Base-by-base conservation (phyloP, 2,888 invertebrate species). In the Clivina fossor region DNA sequence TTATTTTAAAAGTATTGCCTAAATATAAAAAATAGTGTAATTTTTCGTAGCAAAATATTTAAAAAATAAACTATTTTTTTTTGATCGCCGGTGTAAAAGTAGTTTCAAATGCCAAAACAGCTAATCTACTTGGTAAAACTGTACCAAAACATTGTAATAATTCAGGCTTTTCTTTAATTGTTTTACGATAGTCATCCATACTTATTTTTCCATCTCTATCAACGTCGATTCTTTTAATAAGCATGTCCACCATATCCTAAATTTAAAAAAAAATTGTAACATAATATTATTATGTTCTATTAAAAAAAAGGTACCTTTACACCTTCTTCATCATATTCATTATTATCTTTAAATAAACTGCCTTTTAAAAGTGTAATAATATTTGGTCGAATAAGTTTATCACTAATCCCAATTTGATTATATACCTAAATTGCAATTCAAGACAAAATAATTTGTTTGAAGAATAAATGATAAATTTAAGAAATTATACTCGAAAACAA, bases 171-270 rank as follows among this genome's bases (percentile, higher is more conserved):
- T 77, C 75, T 24, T 73, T 61, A 0, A 90, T 85, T 0, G 86
- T 78, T 9, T 75, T 69, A 32, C 78, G 76, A 66, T 85, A 89
- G 66, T 89, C 88, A 2, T 78, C 74, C 61, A 80, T 83, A 11
- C 83, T 85, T 18, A 90, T 83, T 54, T 82, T 76, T 0, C 88
- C 87, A 65, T 90, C 90, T 58, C 84, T 76, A 66, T 91, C 90
- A 0, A 77, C 59, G 65, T 90, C 90, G 79, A 90, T 82, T 66
- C 86, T 83, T 66, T 84, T 87, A 9, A 88, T 73, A 63, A 87
- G 75, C 15, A 85, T 79, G 63, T 87, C 87, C 1, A 86, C 83
- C 66, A 90, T 76, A 66, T 90, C 90, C 81, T 87, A 77, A 9
- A n/a, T n/a, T n/a, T n/a, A n/a, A n/a, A n/a, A 72, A 61, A n/a